Evolutionary conservation across 2,797 vertebrate species (phyloP), one percentile per base, ranked within the genome.

Genomic region (Pipistrellus pipistrellus): DNA sequence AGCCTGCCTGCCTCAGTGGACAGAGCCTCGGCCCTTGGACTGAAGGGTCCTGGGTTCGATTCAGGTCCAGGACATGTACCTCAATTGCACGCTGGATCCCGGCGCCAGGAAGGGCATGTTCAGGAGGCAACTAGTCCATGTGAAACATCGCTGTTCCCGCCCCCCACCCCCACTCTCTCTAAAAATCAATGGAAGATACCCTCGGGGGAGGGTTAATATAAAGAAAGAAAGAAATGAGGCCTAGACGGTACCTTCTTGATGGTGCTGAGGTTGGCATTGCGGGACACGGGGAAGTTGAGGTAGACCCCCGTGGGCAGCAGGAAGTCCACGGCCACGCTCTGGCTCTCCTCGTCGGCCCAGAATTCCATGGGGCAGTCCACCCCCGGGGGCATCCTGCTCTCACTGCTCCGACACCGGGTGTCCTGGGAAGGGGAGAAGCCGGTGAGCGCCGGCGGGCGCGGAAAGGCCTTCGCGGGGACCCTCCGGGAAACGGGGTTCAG

Each of bases 241-340:
- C 0, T 3, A 62, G 30, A 10, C 38, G 27, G 13, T 98, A 99
- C 99, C 98, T 99, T 98, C 97, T 99, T 99, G 98, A 99, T 99
- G 97, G 95, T 97, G 92, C 97, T 98, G 97, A 99, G 99, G 98
- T 99, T 99, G 97, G 99, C 99, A 94, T 98, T 99, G 93, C 98
- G 98, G 94, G 99, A 98, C 96, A 99, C 99, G 0, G 98, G 97
- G 97, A 99, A 99, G 96, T 98, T 99, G 96, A 99, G 98, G 97
- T 99, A 99, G 98, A 99, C 99, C 88, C 99, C 99, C 0, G 99
- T 99, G 30, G 99, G 99, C 96, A 99, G 98, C 98, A 99, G 98
- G 98, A 99, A 99, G 97, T 99, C 99, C 96, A 99, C 99, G 55
- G 96, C 96, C 97, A 99, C 98, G 93, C 96, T 98, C 95, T 98